Evolutionary conservation across 2,797 vertebrate genomes (phyloP).

Genomic region (Brachyalestes nurse): DNA sequence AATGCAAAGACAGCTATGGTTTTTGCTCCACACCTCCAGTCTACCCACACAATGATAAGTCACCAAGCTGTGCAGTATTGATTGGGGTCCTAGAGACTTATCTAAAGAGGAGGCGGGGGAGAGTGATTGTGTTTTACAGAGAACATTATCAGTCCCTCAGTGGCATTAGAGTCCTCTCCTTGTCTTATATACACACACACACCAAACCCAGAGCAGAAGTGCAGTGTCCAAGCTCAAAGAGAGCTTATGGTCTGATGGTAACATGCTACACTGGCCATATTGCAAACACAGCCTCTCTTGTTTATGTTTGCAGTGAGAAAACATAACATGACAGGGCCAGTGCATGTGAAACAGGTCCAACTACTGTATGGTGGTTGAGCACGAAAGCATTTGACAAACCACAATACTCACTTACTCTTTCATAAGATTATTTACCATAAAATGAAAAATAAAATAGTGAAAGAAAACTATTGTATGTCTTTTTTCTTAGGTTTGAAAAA

Average conservation of each 20-base stretch:
- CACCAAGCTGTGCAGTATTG: conserved; percentile 79
- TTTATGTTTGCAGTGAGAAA: conserved; percentile 33
- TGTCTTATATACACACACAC: neutral
- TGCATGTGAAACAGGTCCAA: no score
- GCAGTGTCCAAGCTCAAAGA: conserved; percentile 78
- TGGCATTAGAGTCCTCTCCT: conserved; percentile 45
- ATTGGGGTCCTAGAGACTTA: conserved; percentile 79
- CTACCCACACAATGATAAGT: conserved; percentile 75
- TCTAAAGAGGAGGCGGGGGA: conserved; percentile 75
- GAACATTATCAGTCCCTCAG: conserved; percentile 80
- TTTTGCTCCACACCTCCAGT: conserved; percentile 35
- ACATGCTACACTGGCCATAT: conserved; percentile 68
- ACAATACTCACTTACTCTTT: no score
- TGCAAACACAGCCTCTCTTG: conserved; percentile 60
- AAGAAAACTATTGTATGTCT: no score
- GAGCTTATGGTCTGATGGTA: conserved; percentile 74
- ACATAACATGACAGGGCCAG: no score
- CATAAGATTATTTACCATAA: no score
- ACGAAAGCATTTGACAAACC: no score
- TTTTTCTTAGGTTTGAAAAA: no score
- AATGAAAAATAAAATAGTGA: no score
- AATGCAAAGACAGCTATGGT: conserved; percentile 44
- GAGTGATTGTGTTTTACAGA: conserved; percentile 86
- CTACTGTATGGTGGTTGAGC: no score
- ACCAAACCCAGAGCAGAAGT: conserved; percentile 69